A percentile compares a stretch with the other conserved stretches of the same genome.
phyloP scores from a whole-genome alignment of 2,797 vertebrate species.

The Micrastur ruficollis region DNA sequence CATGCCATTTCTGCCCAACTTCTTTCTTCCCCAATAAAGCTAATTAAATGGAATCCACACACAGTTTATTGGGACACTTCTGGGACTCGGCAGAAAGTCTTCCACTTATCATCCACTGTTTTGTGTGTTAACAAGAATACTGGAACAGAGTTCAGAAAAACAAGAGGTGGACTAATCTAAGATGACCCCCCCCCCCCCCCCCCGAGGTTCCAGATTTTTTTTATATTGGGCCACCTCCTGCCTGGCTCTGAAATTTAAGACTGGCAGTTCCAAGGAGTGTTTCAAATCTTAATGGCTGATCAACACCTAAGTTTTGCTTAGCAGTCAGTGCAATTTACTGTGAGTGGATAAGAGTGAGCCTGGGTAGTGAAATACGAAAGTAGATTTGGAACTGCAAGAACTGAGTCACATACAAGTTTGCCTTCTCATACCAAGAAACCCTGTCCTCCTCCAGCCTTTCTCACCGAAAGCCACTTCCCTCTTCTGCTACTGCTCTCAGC shows the following conservation, averaged over 20 bases:
- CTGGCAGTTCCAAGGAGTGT: background rate
- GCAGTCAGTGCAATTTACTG: background rate
- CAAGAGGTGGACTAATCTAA: background rate
- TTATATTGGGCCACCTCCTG: background rate
- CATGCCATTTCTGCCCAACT: background rate
- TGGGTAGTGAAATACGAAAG: background rate
- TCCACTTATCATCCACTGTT: background rate
- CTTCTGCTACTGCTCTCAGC: background rate
- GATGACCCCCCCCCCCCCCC: too few relatives aligned
- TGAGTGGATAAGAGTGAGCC: background rate
- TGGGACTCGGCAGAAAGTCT: background rate
- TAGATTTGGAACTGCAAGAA: background rate
- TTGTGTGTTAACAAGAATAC: background rate
- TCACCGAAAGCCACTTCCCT: conserved; percentile 50
- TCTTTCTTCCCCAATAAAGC: background rate
- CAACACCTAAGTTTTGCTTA: background rate
- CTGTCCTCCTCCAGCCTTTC: background rate
- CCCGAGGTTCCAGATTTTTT: background rate
- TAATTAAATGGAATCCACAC: background rate
- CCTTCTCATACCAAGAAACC: conserved; percentile 26
- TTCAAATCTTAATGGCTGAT: background rate
- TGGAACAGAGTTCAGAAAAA: background rate
- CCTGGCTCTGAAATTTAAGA: background rate
- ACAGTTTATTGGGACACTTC: background rate
- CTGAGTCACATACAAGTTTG: background rate